Evolutionary conservation across 1,140 invertebrate species (phyloP), one percentile per base, ranked within the genome.

Genomic region (Hypsibius dujardini): DNA sequence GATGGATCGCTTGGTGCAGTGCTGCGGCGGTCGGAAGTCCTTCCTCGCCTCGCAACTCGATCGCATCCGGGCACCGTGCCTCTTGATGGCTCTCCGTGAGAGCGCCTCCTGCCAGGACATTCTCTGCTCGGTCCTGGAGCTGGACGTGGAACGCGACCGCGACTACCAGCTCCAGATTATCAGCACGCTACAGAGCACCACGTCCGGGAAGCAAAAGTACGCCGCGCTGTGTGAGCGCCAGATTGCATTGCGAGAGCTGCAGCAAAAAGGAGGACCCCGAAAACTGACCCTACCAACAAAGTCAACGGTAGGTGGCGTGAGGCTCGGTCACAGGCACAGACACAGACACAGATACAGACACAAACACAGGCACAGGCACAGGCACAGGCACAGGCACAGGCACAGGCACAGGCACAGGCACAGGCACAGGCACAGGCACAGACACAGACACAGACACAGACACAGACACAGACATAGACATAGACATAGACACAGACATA

Each of bases 211-310:
- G 75, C 81, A 83, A 72, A 84, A 85, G 77, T 90, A 90, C 75
- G 82, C 82, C 60, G 85, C 85, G 45, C 82, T 90, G 15, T 90
- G 87, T 77, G 85, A 88, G 74, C 79, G 86, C 72, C 87, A 89
- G 79, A 83, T 85, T 73, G 87, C 86, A 76, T 83, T 90, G n/a
- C 83, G 86, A 76, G 86, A 88, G 80, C 76, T 90, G 82, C 88
- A 90, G 85, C 86, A 89, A 75, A 89, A 90, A 80, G 89, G 88
- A 69, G 89, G 89, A 46, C 89, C 89, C 2, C 84, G 85, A 71
- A 88, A 88, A 75, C 78, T 92, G 75, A 89, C 88, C 47, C 79
- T 92, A 60, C 88, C 89, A 50, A 87, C 87, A 60, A 84, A 88
- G 69, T 89, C 88, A n/a, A 90, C 89, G 0, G 75, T 75, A 71